Evolutionary conservation across 2,888 invertebrate species (phyloP).

Genomic region (Hydropsyche betteni): DNA sequence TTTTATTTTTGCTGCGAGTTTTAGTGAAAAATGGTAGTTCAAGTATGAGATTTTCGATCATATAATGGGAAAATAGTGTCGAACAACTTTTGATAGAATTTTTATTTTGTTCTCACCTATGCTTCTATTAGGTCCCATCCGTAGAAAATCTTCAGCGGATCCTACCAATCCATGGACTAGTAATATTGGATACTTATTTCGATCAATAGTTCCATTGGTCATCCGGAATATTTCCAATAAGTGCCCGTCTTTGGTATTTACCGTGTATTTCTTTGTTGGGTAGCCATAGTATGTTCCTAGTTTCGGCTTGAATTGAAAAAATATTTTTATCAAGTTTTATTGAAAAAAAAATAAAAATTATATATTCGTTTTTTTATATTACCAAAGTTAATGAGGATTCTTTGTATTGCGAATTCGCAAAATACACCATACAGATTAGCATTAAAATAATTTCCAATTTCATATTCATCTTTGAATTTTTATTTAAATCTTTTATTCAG

Average conservation of each 20-base stretch:
- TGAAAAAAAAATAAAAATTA: neutral
- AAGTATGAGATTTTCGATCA: no score
- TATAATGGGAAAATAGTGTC: no score
- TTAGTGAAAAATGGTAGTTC: neutral
- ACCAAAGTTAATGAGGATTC: neutral
- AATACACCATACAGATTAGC: no score
- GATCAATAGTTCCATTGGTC: neutral
- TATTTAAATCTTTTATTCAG: no score
- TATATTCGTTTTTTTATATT: neutral
- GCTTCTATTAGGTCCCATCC: constrained; percentile 45
- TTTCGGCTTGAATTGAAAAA: constrained; percentile 6
- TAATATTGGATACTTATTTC: constrained; percentile 33
- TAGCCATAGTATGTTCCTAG: constrained; percentile 3
- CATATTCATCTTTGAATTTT: no score
- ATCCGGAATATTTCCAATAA: constrained; percentile 23
- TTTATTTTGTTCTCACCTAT: constrained; percentile 35
- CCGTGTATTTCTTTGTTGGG: neutral
- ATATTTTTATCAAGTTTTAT: neutral
- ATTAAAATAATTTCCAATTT: no score
- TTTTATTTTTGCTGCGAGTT: neutral
- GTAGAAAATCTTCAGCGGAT: constrained; percentile 46
- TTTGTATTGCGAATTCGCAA: no score
- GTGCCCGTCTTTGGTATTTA: constrained; percentile 31
- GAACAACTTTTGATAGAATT: no score
- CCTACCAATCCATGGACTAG: constrained; percentile 47